A percentile compares a stretch with the other conserved stretches of the same genome.
Conservation (phyloP, 2,888 invertebrate species). For the Stictocephala bisonia region DNA sequence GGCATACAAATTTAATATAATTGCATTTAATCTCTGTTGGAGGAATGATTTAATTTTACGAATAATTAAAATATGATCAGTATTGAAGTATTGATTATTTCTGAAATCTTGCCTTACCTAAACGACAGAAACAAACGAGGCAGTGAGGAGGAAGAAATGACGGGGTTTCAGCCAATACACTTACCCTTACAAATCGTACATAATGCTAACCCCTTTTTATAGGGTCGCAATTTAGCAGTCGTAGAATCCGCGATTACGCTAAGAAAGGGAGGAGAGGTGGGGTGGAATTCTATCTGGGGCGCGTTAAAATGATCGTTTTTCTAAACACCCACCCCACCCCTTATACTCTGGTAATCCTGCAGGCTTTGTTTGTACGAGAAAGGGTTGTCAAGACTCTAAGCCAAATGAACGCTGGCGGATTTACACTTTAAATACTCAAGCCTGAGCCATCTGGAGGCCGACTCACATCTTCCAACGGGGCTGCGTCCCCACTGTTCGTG, state of each 20-base stretch:
- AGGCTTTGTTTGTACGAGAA: conserved; percentile 40
- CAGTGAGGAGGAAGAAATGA: background rate
- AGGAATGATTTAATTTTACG: too few species aligned
- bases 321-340: conserved; percentile 35
- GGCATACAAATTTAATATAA: too few species aligned
- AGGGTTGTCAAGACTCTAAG: conserved; percentile 40
- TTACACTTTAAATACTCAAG: conserved; percentile 38
- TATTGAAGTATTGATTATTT: too few species aligned
- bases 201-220: conserved; percentile 39
- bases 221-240: conserved; percentile 36
- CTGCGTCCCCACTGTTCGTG: too few species aligned
- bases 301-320: conserved; percentile 50
- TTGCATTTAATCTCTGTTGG: too few species aligned
- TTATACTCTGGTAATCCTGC: conserved; percentile 8
- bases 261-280: conserved; percentile 11
- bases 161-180: conserved; percentile 28
- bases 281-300: conserved; percentile 35
- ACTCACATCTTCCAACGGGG: too few species aligned
- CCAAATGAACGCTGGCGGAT: conserved; percentile 42
- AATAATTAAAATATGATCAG: too few species aligned
- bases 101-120: too few species aligned
- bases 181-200: conserved; percentile 36
- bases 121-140: too few species aligned
- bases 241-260: conserved; percentile 31
- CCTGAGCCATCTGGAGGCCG: conserved; percentile 31